Evolutionary conservation across 2,888 invertebrate species (phyloP), one percentile per base, ranked within the genome.

Genomic region (Eupelmus urozonus): DNA sequence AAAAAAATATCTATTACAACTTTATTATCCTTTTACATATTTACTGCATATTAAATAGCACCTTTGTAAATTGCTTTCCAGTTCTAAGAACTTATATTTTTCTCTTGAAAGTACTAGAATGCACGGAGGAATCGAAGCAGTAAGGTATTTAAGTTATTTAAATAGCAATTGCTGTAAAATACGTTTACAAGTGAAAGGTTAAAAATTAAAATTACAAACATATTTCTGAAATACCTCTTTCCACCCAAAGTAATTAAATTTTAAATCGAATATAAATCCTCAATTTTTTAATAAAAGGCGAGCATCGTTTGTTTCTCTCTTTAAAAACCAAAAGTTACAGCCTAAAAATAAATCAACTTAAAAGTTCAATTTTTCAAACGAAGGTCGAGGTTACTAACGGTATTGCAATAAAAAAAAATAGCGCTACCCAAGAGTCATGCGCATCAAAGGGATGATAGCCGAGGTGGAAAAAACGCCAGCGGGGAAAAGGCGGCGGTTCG

Each of bases 381-480:
- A 75, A 27, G 75, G 75, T 69, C 69, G 18, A 66, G 67, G 60
- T 51, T 59, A 53, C 20, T 2, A 4, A 53, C 59, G 16, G 5
- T 49, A 27, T 59, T 20, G 13, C 4, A 45, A 5, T 25, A 5
- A 55, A 13, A 25, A 51, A 40, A 75, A 75, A 49, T 45, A 63
- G n/a, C 45, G 23, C 18, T 23, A 40, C 27, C 25, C 34, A 49
- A 49, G 63, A 65, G 55, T 76, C 57, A 34, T 49, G 27, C 65
- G n/a, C 55, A 55, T 76, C 29, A 71, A 65, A 59, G 71, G 76
- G 57, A 76, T 51, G 25, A 18, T n/a, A n/a, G 16, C 20, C 49
- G 63, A 63, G 57, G 34, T 45, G 45, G 42, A 67, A 42, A 62
- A 75, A 69, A 53, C 20, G 55, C 27, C 9, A 63, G 62, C 3